phyloP scores from a whole-genome alignment of 2,797 vertebrate species.

The Coregonus sp. region DNA sequence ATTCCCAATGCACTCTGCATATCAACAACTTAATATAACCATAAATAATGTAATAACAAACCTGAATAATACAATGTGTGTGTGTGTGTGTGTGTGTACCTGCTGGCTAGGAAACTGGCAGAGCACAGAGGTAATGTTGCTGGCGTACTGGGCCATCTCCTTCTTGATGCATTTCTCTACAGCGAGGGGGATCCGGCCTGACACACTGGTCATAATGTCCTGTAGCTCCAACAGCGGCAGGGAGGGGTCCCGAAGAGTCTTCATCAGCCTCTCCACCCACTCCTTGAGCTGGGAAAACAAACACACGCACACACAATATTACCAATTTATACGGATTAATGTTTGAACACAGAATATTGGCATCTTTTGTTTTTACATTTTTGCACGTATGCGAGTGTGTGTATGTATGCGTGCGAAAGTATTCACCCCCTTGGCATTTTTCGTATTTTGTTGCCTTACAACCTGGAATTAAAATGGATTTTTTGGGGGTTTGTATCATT shows the following conservation, averaged over 20 bases:
- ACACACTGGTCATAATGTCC: conserved; percentile 99
- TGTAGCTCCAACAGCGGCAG: conserved; percentile 95
- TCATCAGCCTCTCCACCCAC: conserved; percentile 96
- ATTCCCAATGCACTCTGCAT: neutral
- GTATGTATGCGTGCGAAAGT: no score
- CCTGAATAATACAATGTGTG: neutral
- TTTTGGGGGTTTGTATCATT: no score
- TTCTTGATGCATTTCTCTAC: conserved; percentile 98
- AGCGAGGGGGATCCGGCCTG: conserved; percentile 93
- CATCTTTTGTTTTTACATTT: neutral
- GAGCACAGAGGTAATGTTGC: conserved; percentile 98
- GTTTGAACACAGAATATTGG: neutral
- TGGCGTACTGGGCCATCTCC: conserved; percentile 99
- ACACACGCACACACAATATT: conserved; percentile 18
- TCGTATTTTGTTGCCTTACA: no score
- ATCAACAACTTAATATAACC: no score
- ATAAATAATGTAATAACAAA: no score
- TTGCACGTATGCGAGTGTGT: no score
- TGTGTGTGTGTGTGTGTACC: conserved; percentile 67
- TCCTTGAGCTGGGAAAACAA: conserved; percentile 83
- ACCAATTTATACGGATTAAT: neutral
- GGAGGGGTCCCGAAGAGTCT: conserved; percentile 92
- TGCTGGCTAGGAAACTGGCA: conserved; percentile 99
- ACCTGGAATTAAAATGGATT: no score
- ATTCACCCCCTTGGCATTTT: no score